Percentiles rank a stretch among this genome's conserved stretches.
phyloP scores from a whole-genome alignment of 1,140 invertebrate genomes.

The Eupeodes corollae region DNA sequence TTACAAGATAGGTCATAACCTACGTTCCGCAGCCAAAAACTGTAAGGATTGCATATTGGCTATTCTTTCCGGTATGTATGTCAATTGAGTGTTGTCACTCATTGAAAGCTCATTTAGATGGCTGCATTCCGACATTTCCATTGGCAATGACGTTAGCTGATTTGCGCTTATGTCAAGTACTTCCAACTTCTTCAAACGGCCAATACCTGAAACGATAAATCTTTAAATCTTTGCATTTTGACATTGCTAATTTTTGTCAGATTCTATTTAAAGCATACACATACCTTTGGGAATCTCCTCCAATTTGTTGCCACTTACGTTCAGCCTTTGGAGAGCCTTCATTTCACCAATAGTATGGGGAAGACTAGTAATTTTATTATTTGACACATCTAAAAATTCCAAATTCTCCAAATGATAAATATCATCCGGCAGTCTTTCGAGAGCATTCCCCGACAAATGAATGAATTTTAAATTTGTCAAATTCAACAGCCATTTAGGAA shows the following conservation, averaged over 20 bases:
- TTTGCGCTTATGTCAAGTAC: constrained; percentile 30
- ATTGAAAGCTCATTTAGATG: constrained; percentile 30
- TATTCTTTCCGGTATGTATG: constrained; percentile 31
- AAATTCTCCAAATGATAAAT: constrained; percentile 33
- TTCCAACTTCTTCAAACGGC: constrained; percentile 20
- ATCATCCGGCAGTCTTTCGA: constrained; percentile 22
- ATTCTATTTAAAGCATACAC: neutral
- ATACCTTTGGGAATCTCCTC: constrained; percentile 24
- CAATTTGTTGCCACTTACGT: constrained; percentile 28
- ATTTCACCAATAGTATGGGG: constrained; percentile 25
- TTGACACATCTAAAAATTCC: constrained; percentile 32
- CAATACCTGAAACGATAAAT: constrained; percentile 16
- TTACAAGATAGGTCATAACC: constrained; percentile 4
- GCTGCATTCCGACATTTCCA: constrained; percentile 28
- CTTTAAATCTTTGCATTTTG: neutral
- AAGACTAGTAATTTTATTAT: constrained; percentile 24
- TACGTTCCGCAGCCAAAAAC: constrained; percentile 30
- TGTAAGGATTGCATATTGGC: constrained; percentile 27
- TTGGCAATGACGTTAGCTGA: constrained; percentile 22
- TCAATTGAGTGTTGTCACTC: constrained; percentile 26
- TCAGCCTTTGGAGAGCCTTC: constrained; percentile 22
- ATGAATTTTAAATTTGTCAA: constrained; percentile 33
- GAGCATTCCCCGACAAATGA: constrained; percentile 30
- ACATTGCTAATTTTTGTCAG: neutral
- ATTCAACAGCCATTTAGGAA: constrained; percentile 33